A percentile compares a stretch with the other conserved stretches of the same genome.
Evolutionary conservation across 2,113 vertebrate species (phyloP).

Genomic region (Perca schrenkii): DNA sequence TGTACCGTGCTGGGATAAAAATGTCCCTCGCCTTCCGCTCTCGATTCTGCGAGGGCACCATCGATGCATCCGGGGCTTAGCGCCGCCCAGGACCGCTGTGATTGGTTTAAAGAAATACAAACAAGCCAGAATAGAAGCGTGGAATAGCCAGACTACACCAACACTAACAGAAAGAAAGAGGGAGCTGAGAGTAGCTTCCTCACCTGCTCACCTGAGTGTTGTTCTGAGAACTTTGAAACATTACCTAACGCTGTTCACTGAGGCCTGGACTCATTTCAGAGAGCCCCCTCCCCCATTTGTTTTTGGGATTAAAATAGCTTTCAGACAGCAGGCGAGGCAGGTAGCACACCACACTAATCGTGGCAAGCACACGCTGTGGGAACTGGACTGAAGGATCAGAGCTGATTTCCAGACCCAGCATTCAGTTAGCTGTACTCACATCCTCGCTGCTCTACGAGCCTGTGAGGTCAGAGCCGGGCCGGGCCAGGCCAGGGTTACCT

Average conservation of each 20-base stretch:
- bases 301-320: not conserved
- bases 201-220: not conserved
- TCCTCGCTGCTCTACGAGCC: not conserved
- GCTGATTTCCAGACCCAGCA: not conserved
- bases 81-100: too few relatives aligned
- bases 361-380: not conserved
- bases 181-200: not conserved
- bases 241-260: too few relatives aligned
- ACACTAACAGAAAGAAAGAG: too few relatives aligned
- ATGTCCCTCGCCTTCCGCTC: too few relatives aligned
- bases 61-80: too few relatives aligned
- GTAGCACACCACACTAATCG: not conserved
- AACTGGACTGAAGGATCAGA: not conserved
- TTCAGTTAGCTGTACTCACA: not conserved
- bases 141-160: too few relatives aligned
- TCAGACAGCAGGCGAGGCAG: not conserved
- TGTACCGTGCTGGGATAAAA: too few relatives aligned
- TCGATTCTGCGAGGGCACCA: too few relatives aligned
- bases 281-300: too few relatives aligned
- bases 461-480: not conserved
- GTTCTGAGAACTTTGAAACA: not conserved
- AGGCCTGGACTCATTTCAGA: too few relatives aligned
- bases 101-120: too few relatives aligned
- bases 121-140: too few relatives aligned
- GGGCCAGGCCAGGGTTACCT: slow-evolving; percentile 3